Percentiles rank a stretch among this genome's conserved stretches.
phyloP scores from a whole-genome alignment of 2,113 vertebrate species.

The Rhadina sibilatrix region DNA sequence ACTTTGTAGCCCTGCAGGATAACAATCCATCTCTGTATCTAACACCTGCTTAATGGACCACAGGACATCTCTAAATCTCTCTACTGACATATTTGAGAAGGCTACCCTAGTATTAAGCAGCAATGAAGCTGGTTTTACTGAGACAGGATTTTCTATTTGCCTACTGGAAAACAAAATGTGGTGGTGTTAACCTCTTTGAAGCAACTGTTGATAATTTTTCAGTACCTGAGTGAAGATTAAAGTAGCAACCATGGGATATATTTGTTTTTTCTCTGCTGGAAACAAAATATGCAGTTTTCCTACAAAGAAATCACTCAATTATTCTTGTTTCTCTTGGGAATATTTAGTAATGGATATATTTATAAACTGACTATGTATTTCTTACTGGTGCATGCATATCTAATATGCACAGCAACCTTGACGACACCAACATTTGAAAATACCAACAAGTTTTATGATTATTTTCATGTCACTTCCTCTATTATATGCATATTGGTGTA shows the following conservation, averaged over 20 bases:
- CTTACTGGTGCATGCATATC: not conserved
- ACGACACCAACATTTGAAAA: not conserved
- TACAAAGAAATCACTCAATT: not conserved
- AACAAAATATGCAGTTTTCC: not conserved
- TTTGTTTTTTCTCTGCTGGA: not conserved
- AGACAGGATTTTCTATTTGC: not conserved
- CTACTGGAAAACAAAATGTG: not conserved
- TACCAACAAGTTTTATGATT: not conserved
- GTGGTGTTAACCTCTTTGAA: not conserved
- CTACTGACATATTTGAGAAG: slow-evolving; percentile 11
- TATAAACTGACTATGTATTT: not conserved
- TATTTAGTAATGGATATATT: not conserved
- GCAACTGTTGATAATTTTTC: not conserved
- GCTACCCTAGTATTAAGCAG: not conserved
- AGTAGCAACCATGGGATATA: not conserved
- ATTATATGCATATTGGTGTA: not conserved
- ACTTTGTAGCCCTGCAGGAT: not conserved
- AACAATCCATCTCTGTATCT: not conserved
- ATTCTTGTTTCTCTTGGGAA: not conserved
- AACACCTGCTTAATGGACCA: slow-evolving; percentile 43
- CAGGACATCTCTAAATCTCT: slow-evolving; percentile 36
- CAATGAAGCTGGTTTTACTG: not conserved
- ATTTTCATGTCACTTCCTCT: not conserved
- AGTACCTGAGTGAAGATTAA: not conserved
- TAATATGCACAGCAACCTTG: not conserved